Percentiles rank a stretch among this genome's conserved stretches.
Conservation (phyloP, 2,113 vertebrate species). For the Larimichthys polyactis region DNA sequence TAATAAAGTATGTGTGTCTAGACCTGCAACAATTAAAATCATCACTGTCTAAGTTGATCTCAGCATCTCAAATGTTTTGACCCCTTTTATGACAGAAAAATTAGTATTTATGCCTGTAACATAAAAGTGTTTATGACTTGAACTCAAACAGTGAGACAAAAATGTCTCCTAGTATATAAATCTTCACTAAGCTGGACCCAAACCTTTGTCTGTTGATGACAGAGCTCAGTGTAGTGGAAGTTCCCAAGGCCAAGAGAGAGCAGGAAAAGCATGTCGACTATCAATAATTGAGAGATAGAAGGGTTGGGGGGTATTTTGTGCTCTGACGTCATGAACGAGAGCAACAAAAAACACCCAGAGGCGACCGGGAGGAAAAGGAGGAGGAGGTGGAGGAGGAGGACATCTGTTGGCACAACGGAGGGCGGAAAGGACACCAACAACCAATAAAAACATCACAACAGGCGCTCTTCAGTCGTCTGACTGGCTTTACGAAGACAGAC, state of each 20-base stretch:
- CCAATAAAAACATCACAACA: conserved; percentile 79
- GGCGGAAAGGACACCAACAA: conserved; percentile 57
- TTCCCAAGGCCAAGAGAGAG: background rate
- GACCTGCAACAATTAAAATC: too few species aligned
- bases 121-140: background rate
- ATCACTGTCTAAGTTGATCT: too few species aligned
- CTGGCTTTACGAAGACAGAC: background rate
- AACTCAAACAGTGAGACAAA: background rate
- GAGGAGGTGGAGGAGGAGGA: background rate
- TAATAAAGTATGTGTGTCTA: background rate
- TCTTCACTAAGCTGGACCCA: background rate
- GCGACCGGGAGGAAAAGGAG: conserved; percentile 9
- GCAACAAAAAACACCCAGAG: conserved; percentile 52
- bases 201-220: conserved; percentile 26
- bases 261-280: conserved; percentile 46
- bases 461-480: background rate
- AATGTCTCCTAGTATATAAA: background rate
- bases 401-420: conserved; percentile 59
- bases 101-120: background rate
- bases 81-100: too few species aligned
- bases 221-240: conserved; percentile 22
- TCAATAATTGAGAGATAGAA: conserved; percentile 77
- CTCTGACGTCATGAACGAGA: conserved; percentile 61
- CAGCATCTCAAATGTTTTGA: too few species aligned
- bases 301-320: background rate